These are phyloP conservation scores for Drosophila chauvacae DNA, from an alignment of 1,140 invertebrate species.

Conservation along the genomic window DNA sequence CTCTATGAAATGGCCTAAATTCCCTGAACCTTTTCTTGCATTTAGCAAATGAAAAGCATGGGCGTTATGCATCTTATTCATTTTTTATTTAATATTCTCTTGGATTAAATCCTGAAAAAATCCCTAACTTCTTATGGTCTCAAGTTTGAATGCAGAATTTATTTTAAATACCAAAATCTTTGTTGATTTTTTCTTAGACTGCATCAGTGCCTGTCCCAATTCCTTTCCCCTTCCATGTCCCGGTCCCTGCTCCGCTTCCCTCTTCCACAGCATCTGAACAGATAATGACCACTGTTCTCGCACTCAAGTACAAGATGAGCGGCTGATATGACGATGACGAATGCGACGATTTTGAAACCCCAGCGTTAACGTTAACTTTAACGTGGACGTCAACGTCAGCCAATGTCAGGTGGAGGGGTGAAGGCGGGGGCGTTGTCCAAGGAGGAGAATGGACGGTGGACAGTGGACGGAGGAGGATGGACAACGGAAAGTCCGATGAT, in stretches of 20 bases:
- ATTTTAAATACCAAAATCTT: background rate
- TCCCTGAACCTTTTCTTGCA: too few relatives aligned
- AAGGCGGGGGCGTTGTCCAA: slow-evolving; percentile 20
- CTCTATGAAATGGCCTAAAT: too few relatives aligned
- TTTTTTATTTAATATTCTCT: too few relatives aligned
- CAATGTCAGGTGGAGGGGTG: slow-evolving; percentile 5
- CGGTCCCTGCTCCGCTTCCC: background rate
- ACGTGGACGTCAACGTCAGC: slow-evolving; percentile 23
- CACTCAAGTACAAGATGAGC: slow-evolving; percentile 77
- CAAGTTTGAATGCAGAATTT: rapidly evolving
- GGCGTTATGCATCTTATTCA: background rate
- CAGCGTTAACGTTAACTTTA: slow-evolving; percentile 43
- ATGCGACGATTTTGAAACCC: slow-evolving; percentile 70
- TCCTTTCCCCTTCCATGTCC: background rate
- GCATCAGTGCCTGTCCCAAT: slow-evolving; percentile 9
- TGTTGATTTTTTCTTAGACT: background rate
- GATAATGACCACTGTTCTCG: slow-evolving; percentile 77
- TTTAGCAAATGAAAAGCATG: too few relatives aligned
- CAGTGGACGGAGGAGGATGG: background rate
- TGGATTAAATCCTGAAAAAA: background rate
- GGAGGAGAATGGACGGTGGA: slow-evolving; percentile 3
- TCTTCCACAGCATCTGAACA: slow-evolving; percentile 64
- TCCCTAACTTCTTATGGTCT: background rate
- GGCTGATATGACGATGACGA: slow-evolving; percentile 77
- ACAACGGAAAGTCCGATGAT: slow-evolving; percentile 41